Percentiles rank a stretch among this genome's conserved stretches.
phyloP scores from a whole-genome alignment of 2,113 vertebrate species.

The Lampris incognitus region DNA sequence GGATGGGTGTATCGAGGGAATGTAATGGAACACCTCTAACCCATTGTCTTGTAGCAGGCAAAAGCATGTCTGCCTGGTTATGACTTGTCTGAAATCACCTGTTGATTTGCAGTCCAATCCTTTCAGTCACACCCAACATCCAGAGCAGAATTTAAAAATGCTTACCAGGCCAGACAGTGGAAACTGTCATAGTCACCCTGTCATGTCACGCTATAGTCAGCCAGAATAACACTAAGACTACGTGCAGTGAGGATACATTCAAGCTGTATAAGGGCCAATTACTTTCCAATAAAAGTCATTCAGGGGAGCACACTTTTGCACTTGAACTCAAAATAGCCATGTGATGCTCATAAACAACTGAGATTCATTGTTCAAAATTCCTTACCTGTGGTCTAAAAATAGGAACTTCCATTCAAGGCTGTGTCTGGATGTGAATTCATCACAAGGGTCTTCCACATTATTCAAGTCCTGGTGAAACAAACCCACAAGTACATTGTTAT shows the following conservation, averaged over 20 bases:
- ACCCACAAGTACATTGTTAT: constrained; percentile 16
- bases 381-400: constrained; percentile 88
- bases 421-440: constrained; percentile 87
- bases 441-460: constrained; percentile 80
- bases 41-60: background rate
- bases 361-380: background rate
- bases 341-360: background rate
- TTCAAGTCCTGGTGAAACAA: constrained; percentile 84
- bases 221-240: background rate
- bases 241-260: background rate
- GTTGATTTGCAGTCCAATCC: background rate
- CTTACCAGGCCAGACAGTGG: background rate
- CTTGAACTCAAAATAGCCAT: background rate
- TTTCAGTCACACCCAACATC: background rate
- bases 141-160: background rate
- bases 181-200: background rate
- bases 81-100: background rate
- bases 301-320: background rate
- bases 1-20: background rate
- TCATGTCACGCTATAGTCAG: background rate
- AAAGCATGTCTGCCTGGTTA: background rate
- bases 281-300: background rate
- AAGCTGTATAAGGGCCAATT: background rate
- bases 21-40: background rate
- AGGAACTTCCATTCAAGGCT: constrained; percentile 90